These are phyloP conservation scores for Mesocentrotus franciscanus DNA, from an alignment of 53 echinoderm and acorn worm genomes.

Conservation along the genomic window DNA sequence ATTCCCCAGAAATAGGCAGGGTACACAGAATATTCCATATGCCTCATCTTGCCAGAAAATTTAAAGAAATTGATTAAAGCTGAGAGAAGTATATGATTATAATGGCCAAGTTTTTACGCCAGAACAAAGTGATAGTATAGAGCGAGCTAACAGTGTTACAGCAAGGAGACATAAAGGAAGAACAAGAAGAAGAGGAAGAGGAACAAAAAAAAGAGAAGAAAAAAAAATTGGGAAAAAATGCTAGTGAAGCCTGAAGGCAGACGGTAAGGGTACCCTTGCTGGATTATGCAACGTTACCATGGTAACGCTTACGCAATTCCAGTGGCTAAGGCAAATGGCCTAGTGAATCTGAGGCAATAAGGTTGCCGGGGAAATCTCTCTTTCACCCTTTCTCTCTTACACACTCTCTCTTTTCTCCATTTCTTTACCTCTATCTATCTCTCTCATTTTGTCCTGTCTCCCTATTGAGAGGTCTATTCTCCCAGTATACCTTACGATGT, in stretches of 20 bases:
- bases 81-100: background rate
- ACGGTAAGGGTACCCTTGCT: conserved; percentile 62
- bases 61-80: background rate
- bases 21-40: background rate
- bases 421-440: background rate
- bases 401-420: background rate
- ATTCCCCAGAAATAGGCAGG: background rate
- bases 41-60: background rate
- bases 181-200: background rate
- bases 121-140: background rate
- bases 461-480: background rate
- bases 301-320: conserved; percentile 84
- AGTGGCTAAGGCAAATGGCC: conserved; percentile 67
- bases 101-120: background rate
- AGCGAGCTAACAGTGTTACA: background rate
- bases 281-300: conserved; percentile 81
- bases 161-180: background rate
- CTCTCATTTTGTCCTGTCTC: conserved; percentile 5
- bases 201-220: background rate
- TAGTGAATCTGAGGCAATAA: conserved; percentile 58
- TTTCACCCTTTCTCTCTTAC: conserved; percentile 19
- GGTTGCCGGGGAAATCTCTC: conserved; percentile 36
- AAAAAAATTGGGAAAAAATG: conserved; percentile 30
- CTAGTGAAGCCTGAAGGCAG: conserved; percentile 57
- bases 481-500: conserved; percentile 20